A percentile compares a stretch with the other conserved stretches of the same genome.
Conservation (phyloP, 2,113 vertebrate species). For the Gorsachius goisagi region DNA sequence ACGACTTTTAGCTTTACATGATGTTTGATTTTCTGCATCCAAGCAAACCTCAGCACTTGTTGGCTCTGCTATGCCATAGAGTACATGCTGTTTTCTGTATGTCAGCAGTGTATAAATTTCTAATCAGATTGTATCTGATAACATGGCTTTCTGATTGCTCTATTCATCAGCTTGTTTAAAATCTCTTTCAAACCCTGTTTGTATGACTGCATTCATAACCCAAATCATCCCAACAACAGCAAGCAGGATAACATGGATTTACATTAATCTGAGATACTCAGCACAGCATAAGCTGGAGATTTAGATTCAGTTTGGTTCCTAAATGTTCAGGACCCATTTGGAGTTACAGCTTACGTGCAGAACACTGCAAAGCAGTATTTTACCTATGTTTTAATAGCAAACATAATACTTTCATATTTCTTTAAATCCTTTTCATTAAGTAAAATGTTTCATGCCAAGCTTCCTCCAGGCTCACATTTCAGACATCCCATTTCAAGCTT, state of each 20-base stretch:
- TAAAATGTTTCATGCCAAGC: conserved; percentile 52
- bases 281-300: conserved; percentile 62
- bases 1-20: neutral
- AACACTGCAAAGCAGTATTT: conserved; percentile 37
- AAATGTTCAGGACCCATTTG: conserved; percentile 19
- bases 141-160: conserved; percentile 45
- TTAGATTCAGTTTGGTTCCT: conserved; percentile 52
- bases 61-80: neutral
- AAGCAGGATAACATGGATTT: conserved; percentile 67
- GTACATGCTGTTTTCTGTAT: neutral
- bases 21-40: neutral
- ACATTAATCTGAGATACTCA: conserved; percentile 64
- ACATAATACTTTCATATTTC: conserved; percentile 57
- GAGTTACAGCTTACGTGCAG: conserved; percentile 31
- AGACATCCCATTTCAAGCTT: conserved; percentile 40
- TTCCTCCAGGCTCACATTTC: conserved; percentile 57
- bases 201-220: conserved; percentile 50
- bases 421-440: conserved; percentile 66
- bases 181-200: conserved; percentile 42
- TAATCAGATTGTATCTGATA: conserved; percentile 49
- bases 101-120: conserved; percentile 16
- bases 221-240: conserved; percentile 27
- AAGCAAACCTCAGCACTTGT: neutral
- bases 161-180: conserved; percentile 60
- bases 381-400: conserved; percentile 49